Percentiles rank a stretch among this genome's conserved stretches.
Conservation (phyloP, 2,888 invertebrate species). For the Tridacna crocea region DNA sequence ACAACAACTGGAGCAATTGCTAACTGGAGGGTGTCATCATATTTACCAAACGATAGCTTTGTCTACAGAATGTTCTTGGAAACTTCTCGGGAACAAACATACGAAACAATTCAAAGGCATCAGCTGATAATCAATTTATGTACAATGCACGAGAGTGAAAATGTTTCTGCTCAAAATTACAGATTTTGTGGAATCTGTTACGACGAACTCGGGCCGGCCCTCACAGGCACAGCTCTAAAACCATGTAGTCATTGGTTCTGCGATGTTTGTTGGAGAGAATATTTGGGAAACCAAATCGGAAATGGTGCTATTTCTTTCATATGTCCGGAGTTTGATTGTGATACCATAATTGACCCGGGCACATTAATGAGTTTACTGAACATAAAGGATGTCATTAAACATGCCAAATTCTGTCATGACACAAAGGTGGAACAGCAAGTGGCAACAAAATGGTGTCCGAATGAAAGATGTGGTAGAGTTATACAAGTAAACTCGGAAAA, state of each 20-base stretch:
- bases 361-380: constrained; percentile 48
- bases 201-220: constrained; percentile 38
- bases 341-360: constrained; percentile 48
- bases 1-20: constrained; percentile 33
- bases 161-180: constrained; percentile 39
- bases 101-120: constrained; percentile 25
- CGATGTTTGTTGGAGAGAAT: constrained; percentile 67
- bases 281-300: constrained; percentile 48
- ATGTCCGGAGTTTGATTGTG: constrained; percentile 68
- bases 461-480: constrained; percentile 63
- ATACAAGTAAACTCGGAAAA: constrained; percentile 40
- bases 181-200: constrained; percentile 66
- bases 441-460: constrained; percentile 68
- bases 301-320: constrained; percentile 40
- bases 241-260: constrained; percentile 72
- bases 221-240: constrained; percentile 57
- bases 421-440: constrained; percentile 50
- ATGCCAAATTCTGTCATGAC: constrained; percentile 53
- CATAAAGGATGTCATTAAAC: constrained; percentile 40
- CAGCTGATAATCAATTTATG: constrained; percentile 24
- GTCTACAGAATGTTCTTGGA: constrained; percentile 9
- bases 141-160: constrained; percentile 20
- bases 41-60: constrained; percentile 28
- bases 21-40: constrained; percentile 36
- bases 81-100: neutral